phyloP scores from a whole-genome alignment of 2,797 vertebrate genomes.

The Prunella strophiata region DNA sequence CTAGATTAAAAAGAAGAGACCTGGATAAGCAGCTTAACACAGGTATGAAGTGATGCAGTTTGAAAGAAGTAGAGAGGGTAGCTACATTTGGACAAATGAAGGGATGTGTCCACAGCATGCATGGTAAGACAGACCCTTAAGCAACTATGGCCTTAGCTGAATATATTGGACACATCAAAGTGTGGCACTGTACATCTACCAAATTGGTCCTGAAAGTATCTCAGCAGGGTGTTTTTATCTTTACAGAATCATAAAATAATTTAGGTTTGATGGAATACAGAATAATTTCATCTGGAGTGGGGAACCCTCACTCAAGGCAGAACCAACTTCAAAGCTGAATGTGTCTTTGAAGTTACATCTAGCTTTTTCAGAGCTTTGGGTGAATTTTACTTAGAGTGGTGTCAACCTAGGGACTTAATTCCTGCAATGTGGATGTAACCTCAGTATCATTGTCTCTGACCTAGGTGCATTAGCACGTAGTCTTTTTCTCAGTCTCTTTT shows the following conservation, averaged over 20 bases:
- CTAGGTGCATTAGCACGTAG: background rate
- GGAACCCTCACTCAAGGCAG: background rate
- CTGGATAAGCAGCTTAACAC: background rate
- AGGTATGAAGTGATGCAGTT: background rate
- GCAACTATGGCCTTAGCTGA: background rate
- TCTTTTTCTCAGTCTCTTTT: background rate
- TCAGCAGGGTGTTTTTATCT: background rate
- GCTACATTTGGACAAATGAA: background rate
- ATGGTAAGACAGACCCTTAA: background rate
- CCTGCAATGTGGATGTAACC: background rate
- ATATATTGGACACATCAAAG: constrained; percentile 20
- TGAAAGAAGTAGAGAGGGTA: background rate
- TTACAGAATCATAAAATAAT: constrained; percentile 1
- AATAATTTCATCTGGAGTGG: background rate
- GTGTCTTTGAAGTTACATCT: constrained; percentile 1
- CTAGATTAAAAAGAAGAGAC: background rate
- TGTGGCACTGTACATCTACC: background rate
- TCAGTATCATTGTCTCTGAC: background rate
- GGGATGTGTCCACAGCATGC: background rate
- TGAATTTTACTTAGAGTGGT: background rate
- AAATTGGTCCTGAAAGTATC: background rate
- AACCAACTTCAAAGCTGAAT: constrained; percentile 22
- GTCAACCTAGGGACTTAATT: background rate
- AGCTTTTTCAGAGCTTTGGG: background rate
- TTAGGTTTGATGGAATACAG: background rate